Evolutionary conservation across 2,113 vertebrate genomes (phyloP).

Genomic region (Vombatus ursinus): DNA sequence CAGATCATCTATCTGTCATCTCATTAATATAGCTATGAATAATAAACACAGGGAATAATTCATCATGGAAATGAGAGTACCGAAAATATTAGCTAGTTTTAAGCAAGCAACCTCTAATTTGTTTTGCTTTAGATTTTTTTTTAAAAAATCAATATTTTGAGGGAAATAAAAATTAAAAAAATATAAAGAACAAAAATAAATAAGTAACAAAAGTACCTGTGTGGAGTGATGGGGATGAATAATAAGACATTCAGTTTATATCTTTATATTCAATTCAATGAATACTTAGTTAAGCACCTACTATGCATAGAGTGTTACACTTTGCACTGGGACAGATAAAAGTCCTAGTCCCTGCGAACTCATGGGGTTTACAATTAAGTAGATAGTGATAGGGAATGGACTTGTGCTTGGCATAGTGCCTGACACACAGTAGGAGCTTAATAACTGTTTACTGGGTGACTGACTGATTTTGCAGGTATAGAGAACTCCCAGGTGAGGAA

Average conservation of each 20-base stretch:
- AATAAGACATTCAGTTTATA: background rate
- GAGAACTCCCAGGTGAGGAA: background rate
- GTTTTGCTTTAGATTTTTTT: conserved; percentile 12
- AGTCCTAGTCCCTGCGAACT: background rate
- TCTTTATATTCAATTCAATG: background rate
- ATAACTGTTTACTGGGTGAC: background rate
- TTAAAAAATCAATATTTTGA: background rate
- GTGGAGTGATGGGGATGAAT: background rate
- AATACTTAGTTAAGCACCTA: background rate
- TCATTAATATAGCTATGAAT: conserved; percentile 38
- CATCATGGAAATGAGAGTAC: background rate
- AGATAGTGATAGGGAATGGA: background rate
- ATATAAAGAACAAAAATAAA: no score
- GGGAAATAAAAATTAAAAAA: background rate
- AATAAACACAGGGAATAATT: conserved; percentile 27
- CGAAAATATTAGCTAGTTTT: conserved; percentile 36
- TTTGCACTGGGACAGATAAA: background rate
- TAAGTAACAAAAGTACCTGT: background rate
- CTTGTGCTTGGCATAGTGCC: background rate
- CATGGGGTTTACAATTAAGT: background rate
- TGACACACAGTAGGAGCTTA: background rate
- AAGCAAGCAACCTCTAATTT: conserved; percentile 35
- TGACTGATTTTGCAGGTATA: background rate
- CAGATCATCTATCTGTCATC: background rate
- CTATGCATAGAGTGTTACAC: background rate